Base-by-base conservation (phyloP, 2,113 vertebrate genomes). In the Tetraodon nigroviridis region DNA sequence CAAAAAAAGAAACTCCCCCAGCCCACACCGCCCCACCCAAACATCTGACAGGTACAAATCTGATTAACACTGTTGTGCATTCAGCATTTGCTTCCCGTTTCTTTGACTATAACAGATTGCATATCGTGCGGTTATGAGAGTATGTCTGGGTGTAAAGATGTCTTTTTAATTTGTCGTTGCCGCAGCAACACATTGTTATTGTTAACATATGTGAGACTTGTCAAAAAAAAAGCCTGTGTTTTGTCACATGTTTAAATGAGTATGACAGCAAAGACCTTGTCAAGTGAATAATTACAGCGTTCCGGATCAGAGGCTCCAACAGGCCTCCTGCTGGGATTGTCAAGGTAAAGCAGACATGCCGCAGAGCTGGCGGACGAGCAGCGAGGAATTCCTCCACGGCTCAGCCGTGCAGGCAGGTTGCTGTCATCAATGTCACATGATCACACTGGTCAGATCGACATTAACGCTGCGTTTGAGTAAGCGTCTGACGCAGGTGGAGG, bases 141-240 rank as follows among this genome's bases (percentile, higher is more conserved):
- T 61, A 75, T 88, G 75, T 87, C 76, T 75, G 80, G 82, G 87
- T 89, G 90, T 85, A 82, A 89, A 89, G 78, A 87, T 75, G 78
- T 74, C 68, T 86, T 83, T 86, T 87, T 86, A 85, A 88, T 85
- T 80, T 71, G 32, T 58, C 45, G 62, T 73, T 21, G 32, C 67
- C 7, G 81, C 81, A 77, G 46, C n/a, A n/a, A 79, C 86, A 85
- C 85, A 40, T 84, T 79, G 74, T 78, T 75, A 78, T 79, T 86
- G 85, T 88, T 89, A 89, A 79, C 88, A 85, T 89, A 84, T 86
- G 82, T 61, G 85, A 85, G 84, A 84, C 56, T 79, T 88, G 87
- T 90, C 85, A 87, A 77, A 79, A 27, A 27, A 24, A 82, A 83
- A 55, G 73, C 85, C 67, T 1, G 67, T 87, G 80, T 84, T 88